These are phyloP conservation scores for Sphinx pinastri DNA, from an alignment of 2,888 invertebrate species.

Conservation along the genomic window DNA sequence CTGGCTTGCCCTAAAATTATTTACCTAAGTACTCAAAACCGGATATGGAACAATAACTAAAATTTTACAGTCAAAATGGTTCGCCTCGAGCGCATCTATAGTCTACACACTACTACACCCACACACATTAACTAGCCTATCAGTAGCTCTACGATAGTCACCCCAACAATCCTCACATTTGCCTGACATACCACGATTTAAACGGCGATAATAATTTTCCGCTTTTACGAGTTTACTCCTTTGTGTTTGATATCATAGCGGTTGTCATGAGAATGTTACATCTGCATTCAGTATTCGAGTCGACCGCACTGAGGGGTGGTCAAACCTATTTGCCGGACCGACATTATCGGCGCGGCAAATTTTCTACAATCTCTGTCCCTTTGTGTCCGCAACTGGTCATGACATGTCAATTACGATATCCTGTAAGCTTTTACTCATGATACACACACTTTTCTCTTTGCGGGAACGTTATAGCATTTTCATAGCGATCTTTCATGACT, in stretches of 20 bases:
- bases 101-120: too few species aligned
- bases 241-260: constrained; percentile 16
- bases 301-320: constrained; percentile 55
- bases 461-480: constrained; percentile 36
- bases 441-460: constrained; percentile 40
- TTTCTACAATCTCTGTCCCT: constrained; percentile 80
- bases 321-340: constrained; percentile 70
- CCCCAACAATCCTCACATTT: not conserved
- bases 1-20: too few species aligned
- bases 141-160: too few species aligned
- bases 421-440: constrained; percentile 54
- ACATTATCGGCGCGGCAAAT: constrained; percentile 74
- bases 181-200: not conserved
- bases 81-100: too few species aligned
- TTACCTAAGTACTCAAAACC: too few species aligned
- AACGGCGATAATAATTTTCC: not conserved
- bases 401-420: constrained; percentile 82
- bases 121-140: too few species aligned
- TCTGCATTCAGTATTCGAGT: constrained; percentile 61
- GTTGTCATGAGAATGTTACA: constrained; percentile 52
- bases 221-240: not conserved
- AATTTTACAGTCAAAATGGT: too few species aligned
- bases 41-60: too few species aligned
- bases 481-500: not conserved
- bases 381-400: constrained; percentile 74